phyloP scores from a whole-genome alignment of 1,140 invertebrate genomes.

The Heliconius himera region DNA sequence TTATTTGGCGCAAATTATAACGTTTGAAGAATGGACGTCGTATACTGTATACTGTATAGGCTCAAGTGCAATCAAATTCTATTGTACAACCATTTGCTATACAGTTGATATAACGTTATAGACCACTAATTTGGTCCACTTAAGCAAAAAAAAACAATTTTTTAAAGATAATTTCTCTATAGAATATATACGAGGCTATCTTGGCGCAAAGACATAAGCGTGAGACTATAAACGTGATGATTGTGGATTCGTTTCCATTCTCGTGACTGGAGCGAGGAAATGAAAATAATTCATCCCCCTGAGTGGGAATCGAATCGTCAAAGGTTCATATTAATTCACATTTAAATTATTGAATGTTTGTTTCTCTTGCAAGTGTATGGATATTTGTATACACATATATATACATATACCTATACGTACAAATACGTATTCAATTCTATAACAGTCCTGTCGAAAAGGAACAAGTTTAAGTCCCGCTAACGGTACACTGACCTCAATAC shows the following conservation, averaged over 20 bases:
- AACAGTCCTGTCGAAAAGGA: slow-evolving; percentile 50
- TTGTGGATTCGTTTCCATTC: too few species aligned
- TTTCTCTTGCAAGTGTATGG: neutral
- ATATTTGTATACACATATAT: neutral
- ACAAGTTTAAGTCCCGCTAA: slow-evolving; percentile 59
- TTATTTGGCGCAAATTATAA: slow-evolving; percentile 2
- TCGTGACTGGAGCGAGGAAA: too few species aligned
- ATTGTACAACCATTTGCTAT: neutral
- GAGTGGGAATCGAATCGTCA: too few species aligned
- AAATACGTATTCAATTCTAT: neutral
- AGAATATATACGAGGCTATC: too few species aligned
- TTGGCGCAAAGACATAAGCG: too few species aligned
- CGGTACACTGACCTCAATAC: slow-evolving; percentile 61
- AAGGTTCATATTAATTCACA: too few species aligned
- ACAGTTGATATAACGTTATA: neutral
- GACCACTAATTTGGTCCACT: neutral
- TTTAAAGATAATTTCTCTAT: too few species aligned
- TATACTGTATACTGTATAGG: neutral
- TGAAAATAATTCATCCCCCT: too few species aligned
- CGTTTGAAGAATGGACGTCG: neutral
- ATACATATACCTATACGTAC: neutral
- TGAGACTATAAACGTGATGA: too few species aligned
- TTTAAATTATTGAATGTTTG: too few species aligned
- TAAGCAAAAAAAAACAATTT: too few species aligned
- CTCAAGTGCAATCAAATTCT: neutral